Evolutionary conservation across 2,888 invertebrate genomes (phyloP), one percentile per base, ranked within the genome.

Genomic region (Anoncus sp.): DNA sequence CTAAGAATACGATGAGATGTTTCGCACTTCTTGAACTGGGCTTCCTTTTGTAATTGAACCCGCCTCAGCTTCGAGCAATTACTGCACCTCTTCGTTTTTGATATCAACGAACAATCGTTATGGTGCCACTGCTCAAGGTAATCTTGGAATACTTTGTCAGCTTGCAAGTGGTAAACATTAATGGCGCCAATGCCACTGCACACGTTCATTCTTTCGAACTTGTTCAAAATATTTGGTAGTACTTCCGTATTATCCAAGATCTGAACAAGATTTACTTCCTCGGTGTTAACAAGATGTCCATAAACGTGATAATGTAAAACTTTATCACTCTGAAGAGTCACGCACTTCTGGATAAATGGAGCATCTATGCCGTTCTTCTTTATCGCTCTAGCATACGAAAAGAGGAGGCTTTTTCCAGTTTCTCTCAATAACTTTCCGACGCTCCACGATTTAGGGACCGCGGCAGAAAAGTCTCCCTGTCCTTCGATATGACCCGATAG

Each of bases 121-220:
- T 72, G 72, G 38, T 74, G 77, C 74, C 77, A 77, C 16, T 47
- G 67, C 24, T 77, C 47, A 55, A 67, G 22, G 27, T 67, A 35
- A 22, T 77, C 69, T 69, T 74, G 51, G 31, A 67, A 77, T 14
- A 63, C 74, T 43, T 18, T 20, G 2, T 45, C 74, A 45, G 35
- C 22, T 35, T 40, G 47, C 31, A 77, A 14, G 53, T 74, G 38
- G 67, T 45, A 18, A n/a, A 74, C 49, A 40, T 69, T 31, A 18
- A 69, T 40, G 57, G 55, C 12, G 38, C 74, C 63, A 18, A 77
- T 45, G 45, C 63, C 72, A 38, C n/a, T 31, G 62, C 71, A 71
- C 18, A 62, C 6, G 45, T 71, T 71, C 24, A 62, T 43, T n/a
- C 31, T 62, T 71, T 62, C 31, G 35, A 71, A 71, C 43, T 49